Conservation (phyloP, 1,140 invertebrate genomes). For the Zaprionus vittiger region DNA sequence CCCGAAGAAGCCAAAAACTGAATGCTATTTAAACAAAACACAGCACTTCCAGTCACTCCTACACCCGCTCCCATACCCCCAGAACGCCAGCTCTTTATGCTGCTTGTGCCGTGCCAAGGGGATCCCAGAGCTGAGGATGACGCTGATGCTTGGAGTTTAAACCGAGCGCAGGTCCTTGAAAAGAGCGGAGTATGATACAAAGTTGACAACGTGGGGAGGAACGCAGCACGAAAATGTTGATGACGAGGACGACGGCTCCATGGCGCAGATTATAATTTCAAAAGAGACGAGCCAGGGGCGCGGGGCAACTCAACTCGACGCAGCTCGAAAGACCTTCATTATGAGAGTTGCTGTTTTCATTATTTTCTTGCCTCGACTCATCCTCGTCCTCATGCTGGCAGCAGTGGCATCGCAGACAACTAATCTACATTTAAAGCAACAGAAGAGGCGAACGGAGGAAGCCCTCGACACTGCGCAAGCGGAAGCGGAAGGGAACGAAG, state of each 20-base stretch:
- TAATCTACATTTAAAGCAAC: constrained; percentile 79
- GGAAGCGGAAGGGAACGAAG: background rate
- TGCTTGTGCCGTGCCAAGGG: constrained; percentile 1
- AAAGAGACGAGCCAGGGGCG: constrained; percentile 66
- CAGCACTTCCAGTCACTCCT: constrained; percentile 6
- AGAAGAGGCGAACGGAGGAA: background rate
- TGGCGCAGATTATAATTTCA: constrained; percentile 84
- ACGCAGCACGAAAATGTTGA: constrained; percentile 22
- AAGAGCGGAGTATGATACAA: constrained; percentile 52
- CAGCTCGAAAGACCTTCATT: constrained; percentile 69
- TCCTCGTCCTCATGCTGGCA: constrained; percentile 38
- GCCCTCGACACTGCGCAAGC: background rate
- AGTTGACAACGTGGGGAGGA: constrained; percentile 38
- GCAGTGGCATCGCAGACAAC: constrained; percentile 64
- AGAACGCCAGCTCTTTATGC: background rate
- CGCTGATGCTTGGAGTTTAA: constrained; percentile 71
- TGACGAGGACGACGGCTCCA: constrained; percentile 47
- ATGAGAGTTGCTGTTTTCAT: constrained; percentile 83
- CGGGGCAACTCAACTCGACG: constrained; percentile 13
- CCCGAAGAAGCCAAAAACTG: constrained; percentile 59
- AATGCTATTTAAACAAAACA: constrained; percentile 64
- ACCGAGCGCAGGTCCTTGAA: constrained; percentile 73
- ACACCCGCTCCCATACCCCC: background rate
- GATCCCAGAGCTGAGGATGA: constrained; percentile 47
- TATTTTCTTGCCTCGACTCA: constrained; percentile 67